These are phyloP conservation scores for Osmoderma eremita DNA, from an alignment of 2,888 invertebrate genomes.

Conservation along the genomic window DNA sequence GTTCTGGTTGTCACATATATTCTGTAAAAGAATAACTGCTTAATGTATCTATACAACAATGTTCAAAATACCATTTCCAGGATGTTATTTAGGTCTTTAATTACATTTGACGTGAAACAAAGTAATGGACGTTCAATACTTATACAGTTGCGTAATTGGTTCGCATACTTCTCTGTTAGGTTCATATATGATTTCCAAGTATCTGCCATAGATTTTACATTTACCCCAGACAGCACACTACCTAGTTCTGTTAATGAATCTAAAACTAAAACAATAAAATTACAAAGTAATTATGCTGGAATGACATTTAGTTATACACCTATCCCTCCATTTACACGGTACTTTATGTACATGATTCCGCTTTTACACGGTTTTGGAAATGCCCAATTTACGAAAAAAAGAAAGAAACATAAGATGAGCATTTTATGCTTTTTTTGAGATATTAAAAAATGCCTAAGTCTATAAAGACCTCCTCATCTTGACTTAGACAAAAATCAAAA, in stretches of 20 bases:
- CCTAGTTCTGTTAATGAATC: slow-evolving; percentile 65
- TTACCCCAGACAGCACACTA: slow-evolving; percentile 64
- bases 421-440: too few species aligned
- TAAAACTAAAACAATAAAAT: slow-evolving; percentile 61
- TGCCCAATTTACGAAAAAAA: too few species aligned
- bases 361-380: too few species aligned
- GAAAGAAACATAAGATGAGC: too few species aligned
- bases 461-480: too few species aligned
- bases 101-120: slow-evolving; percentile 47
- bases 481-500: too few species aligned
- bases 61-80: slow-evolving; percentile 56
- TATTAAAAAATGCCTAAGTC: too few species aligned
- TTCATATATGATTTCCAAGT: slow-evolving; percentile 67
- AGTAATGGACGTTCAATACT: slow-evolving; percentile 51
- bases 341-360: too few species aligned
- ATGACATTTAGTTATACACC: too few species aligned
- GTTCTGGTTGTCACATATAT: slow-evolving; percentile 61
- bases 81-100: slow-evolving; percentile 54
- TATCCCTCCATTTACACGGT: too few species aligned
- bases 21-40: slow-evolving; percentile 55
- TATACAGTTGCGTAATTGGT: slow-evolving; percentile 58
- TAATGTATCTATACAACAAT: not conserved
- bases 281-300: too few species aligned
- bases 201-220: slow-evolving; percentile 68
- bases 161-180: slow-evolving; percentile 65